phyloP scores from a whole-genome alignment of 1,140 invertebrate genomes.

The Nomia melanderi region DNA sequence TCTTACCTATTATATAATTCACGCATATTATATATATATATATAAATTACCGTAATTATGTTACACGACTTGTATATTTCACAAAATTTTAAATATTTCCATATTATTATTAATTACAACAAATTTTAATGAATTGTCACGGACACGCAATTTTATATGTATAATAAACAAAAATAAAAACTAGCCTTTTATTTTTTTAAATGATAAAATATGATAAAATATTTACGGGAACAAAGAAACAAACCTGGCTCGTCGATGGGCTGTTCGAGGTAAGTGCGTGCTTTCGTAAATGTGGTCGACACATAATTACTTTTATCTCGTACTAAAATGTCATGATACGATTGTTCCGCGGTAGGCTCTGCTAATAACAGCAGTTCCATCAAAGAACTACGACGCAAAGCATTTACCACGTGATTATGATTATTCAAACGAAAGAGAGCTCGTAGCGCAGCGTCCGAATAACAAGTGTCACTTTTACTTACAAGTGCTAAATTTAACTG shows the following conservation, averaged over 20 bases:
- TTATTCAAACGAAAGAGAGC: slow-evolving; percentile 95
- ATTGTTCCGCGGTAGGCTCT: slow-evolving; percentile 91
- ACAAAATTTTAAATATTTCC: slow-evolving; percentile 17
- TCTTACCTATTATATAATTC: slow-evolving; percentile 23
- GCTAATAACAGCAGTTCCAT: slow-evolving; percentile 89
- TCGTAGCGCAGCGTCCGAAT: slow-evolving; percentile 90
- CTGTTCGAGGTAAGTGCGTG: slow-evolving; percentile 73
- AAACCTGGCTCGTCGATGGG: slow-evolving; percentile 75
- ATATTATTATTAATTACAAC: neutral
- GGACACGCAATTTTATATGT: neutral
- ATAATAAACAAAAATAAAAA: neutral
- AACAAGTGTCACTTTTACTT: slow-evolving; percentile 91
- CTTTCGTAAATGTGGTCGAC: slow-evolving; percentile 75
- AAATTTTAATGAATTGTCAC: slow-evolving; percentile 1
- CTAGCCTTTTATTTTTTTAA: neutral
- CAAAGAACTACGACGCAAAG: slow-evolving; percentile 90
- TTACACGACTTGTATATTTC: slow-evolving; percentile 5
- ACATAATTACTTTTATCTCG: slow-evolving; percentile 77
- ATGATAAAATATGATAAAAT: neutral
- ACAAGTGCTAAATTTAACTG: slow-evolving; percentile 92
- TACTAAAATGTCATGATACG: slow-evolving; percentile 88
- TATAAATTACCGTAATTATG: neutral
- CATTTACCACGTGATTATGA: slow-evolving; percentile 95
- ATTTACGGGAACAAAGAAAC: slow-evolving; percentile 28
- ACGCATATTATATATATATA: slow-evolving; percentile 13